Evolutionary conservation across 2,888 invertebrate species (phyloP), one percentile per base, ranked within the genome.

Genomic region (Brachynemurus nebulosus): DNA sequence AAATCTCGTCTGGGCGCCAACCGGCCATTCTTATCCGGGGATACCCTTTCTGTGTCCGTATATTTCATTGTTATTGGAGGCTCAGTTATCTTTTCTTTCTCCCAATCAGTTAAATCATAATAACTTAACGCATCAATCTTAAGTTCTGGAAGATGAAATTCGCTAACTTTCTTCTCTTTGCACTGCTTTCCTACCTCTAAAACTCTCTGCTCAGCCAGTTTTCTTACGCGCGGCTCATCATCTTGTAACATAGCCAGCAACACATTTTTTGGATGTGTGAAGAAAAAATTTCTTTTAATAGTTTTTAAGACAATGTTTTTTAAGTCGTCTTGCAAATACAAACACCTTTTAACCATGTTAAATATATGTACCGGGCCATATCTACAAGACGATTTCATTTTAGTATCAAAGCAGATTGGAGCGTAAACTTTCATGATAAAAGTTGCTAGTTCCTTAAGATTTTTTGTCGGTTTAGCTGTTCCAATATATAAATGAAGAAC

Each of bases 401-500:
- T 55, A 7, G 54, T 55, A 25, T 35, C 33, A 38, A 55, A 55
- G 54, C 52, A 55, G 2, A 17, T 35, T 38, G 52, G 50, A 40
- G 53, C 53, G 38, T 53, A 54, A 33, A 50, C 52, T 51, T 52
- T 54, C 2, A 54, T 47, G 17, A 54, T 36, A 46, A 42, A 54
- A 7, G 49, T 50, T 12, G 50, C 51, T 38, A 47, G 33, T 18
- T 33, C 36, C 19, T 38, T 35, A 8, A 44, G 39, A 33, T 27
- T 42, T 54, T 49, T 45, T 44, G 50, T 38, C 50, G 53, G 49
- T 14, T 40, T 38, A 21, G 40, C 27, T 23, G 50, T 48, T 27
- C 34, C 45, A 44, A 54, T 42, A 45, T 52, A 51, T 19, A 51
- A 39, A 19, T 53, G 30, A 14, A 53, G 44, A 40, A 55, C 48